Conservation (phyloP, 1,140 invertebrate species). For the Drosophila miranda region DNA sequence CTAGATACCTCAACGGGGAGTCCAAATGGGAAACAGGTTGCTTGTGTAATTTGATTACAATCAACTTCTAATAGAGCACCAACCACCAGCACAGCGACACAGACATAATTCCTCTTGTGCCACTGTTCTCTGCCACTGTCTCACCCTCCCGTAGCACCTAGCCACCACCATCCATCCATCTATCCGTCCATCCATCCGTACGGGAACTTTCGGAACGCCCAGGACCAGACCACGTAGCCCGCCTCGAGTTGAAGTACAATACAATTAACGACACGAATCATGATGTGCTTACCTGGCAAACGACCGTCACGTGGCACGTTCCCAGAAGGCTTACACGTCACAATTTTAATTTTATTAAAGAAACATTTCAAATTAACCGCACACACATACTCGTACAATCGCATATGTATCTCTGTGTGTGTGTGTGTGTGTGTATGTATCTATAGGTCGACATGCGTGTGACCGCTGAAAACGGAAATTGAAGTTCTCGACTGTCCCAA, state of each 20-base stretch:
- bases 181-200: too few relatives aligned
- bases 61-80: slow-evolving; percentile 76
- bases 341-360: slow-evolving; percentile 82
- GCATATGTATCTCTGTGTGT: not conserved
- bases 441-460: slow-evolving; percentile 23
- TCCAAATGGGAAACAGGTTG: slow-evolving; percentile 65
- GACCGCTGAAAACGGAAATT: slow-evolving; percentile 54
- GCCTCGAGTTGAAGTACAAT: slow-evolving; percentile 72
- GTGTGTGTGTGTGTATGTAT: not conserved
- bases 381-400: slow-evolving; percentile 14
- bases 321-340: slow-evolving; percentile 82
- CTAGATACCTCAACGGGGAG: not conserved
- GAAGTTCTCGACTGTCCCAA: slow-evolving; percentile 57
- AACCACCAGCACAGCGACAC: slow-evolving; percentile 47
- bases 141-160: slow-evolving; percentile 1
- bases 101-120: slow-evolving; percentile 42
- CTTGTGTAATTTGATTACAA: slow-evolving; percentile 82
- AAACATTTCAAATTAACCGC: slow-evolving; percentile 81
- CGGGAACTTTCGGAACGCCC: slow-evolving; percentile 25
- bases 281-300: slow-evolving; percentile 82
- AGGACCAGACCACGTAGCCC: slow-evolving; percentile 18
- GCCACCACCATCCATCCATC: not conserved
- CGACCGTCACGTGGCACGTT: slow-evolving; percentile 82
- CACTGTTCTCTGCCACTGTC: slow-evolving; percentile 3
- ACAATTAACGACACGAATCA: slow-evolving; percentile 82